Conservation (phyloP, 2,113 vertebrate species). For the Actenoides hombroni region DNA sequence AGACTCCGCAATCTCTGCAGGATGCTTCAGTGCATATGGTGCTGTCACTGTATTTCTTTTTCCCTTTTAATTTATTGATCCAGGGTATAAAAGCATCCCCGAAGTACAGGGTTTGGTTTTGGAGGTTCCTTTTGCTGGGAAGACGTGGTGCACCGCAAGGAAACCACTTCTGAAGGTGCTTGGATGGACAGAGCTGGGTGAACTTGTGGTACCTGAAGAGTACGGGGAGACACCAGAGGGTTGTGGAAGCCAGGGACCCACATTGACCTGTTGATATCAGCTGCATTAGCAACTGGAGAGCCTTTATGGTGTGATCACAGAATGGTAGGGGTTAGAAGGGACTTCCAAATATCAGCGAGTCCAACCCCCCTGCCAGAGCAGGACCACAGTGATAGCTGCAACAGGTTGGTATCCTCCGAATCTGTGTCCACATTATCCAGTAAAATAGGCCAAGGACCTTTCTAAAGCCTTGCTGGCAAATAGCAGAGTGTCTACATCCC, state of each 20-base stretch:
- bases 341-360: too few species aligned
- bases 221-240: not conserved
- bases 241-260: not conserved
- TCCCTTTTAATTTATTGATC: not conserved
- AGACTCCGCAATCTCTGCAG: not conserved
- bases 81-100: not conserved
- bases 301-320: not conserved
- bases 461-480: not conserved
- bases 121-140: not conserved
- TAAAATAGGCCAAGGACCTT: not conserved
- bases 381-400: not conserved
- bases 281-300: not conserved
- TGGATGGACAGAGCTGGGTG: not conserved
- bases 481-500: not conserved
- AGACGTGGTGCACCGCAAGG: not conserved
- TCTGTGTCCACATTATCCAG: not conserved
- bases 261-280: not conserved
- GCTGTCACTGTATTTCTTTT: slow-evolving; percentile 6
- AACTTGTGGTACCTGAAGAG: not conserved
- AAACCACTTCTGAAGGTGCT: not conserved
- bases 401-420: not conserved
- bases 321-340: too few species aligned
- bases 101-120: not conserved
- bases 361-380: too few species aligned
- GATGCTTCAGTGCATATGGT: slow-evolving; percentile 25